Base-by-base conservation (phyloP, 2,797 vertebrate species). In the Sebastes diploproa region DNA sequence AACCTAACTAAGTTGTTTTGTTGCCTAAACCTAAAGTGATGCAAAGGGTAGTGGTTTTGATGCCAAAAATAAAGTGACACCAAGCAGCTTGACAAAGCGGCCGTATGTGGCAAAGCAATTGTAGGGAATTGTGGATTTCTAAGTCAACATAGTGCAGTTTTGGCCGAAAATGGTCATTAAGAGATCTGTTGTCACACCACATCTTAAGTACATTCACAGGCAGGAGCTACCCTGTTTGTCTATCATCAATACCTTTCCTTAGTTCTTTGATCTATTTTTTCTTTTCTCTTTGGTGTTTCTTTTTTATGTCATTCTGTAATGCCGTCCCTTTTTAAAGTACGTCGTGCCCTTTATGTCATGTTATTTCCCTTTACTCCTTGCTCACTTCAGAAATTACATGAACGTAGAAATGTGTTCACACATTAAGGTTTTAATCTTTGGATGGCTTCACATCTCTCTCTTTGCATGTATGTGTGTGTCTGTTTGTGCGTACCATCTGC, bases 381-480 rank as follows among this genome's bases (percentile, higher is more conserved):
- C 18, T 25, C n/a, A 60, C 65, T 54, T 66, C 7, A 61, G 11
- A 79, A 61, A 80, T 29, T 11, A 73, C 34, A 79, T 55, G 8
- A 75, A 82, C 63, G 36, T 60, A 50, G 56, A 84, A 75, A 74
- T 69, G 29, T 36, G 42, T 60, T 61, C 67, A 46, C 1, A 36
- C 61, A 62, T 79, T 72, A 77, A 81, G 70, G 18, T 78, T 83
- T 87, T 82, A 78, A 78, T 76, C 72, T 78, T 12, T 52, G 22
- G 52, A 61, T 59, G 65, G 50, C 36, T 86, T 67, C n/a, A 63
- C 42, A 25, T 58, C 50, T 54, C n/a, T 61, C 4, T 75, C 5
- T 23, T 3, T 65, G 6, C 6, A 18, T 69, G 9, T 72, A 29
- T 67, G 34, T 69, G 23, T 75, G 22, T 56, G 65, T 67, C n/a